Percentiles rank a stretch among this genome's conserved stretches.
phyloP scores from a whole-genome alignment of 2,888 invertebrate genomes.

The Bembecia ichneumoniformis region DNA sequence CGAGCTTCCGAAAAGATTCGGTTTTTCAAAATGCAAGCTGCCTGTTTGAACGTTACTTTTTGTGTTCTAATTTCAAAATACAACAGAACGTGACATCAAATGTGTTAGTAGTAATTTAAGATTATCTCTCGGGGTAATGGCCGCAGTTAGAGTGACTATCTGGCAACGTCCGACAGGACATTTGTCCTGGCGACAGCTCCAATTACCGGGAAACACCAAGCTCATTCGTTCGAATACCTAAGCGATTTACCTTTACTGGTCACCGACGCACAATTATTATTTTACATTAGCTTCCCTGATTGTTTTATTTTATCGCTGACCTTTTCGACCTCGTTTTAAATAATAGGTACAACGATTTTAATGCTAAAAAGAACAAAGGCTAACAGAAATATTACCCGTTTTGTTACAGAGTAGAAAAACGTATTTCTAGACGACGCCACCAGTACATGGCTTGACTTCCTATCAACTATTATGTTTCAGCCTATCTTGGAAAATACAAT shows the following conservation, averaged over 20 bases:
- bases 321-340: neutral
- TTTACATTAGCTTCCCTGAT: neutral
- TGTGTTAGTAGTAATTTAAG: conserved; percentile 35
- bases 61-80: neutral
- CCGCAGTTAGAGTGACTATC: conserved; percentile 55
- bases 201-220: conserved; percentile 56
- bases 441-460: too few species aligned
- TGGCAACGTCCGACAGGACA: conserved; percentile 49
- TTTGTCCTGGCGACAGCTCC: conserved; percentile 62
- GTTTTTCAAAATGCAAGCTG: neutral
- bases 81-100: neutral
- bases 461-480: too few species aligned
- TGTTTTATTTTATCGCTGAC: neutral
- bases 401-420: too few species aligned
- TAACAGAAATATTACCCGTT: too few species aligned
- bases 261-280: neutral
- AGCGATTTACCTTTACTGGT: conserved; percentile 31
- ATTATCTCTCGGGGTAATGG: conserved; percentile 51
- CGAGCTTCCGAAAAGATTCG: too few species aligned
- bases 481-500: too few species aligned
- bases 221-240: conserved; percentile 46
- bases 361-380: too few species aligned
- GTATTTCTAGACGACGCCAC: too few species aligned
- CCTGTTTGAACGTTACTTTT: neutral
- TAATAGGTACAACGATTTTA: too few species aligned